Evolutionary conservation across 2,888 invertebrate species (phyloP), one percentile per base, ranked within the genome.

Genomic region (Bembecia ichneumoniformis): DNA sequence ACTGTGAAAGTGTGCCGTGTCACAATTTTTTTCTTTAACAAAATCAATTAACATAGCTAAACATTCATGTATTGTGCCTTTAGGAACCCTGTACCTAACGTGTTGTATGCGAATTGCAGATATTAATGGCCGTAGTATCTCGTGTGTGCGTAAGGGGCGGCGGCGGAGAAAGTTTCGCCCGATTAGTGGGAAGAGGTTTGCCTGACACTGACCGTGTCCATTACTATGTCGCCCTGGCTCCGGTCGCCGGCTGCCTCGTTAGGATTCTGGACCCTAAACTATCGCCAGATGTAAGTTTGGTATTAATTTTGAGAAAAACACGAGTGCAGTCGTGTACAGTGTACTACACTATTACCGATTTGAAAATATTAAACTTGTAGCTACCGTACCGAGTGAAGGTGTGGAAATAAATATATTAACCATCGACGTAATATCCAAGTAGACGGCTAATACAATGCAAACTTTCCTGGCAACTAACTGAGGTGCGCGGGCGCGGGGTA

Each of bases 111-210:
- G 14, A 44, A 16, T 14, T 28, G 10, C 63, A 92, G 92, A 82
- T 94, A n/a, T 81, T 94, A 46, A 93, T 94, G 79, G 95, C 95
- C 62, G 93, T 95, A 28, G 71, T 95, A 40, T 93, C 94, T 14
- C 84, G 95, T 13, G 91, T 94, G 3, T 93, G 94, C 51, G 91
- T 93, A 3, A 90, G 91, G n/a, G 90, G 77, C 1, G 84, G 84
- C 1, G 87, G 87, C 1, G 82, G 82, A 3, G 80, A 77, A 0
- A 80, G 81, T 0, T 87, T 86, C 62, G 64, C 75, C 0, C 68
- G 87, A 0, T 68, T 86, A 3, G 74, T 82, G 10, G 63, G 74
- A 1, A 60, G 87, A 2, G 83, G 87, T 0, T 60, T 87, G 1
- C 87, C 87, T 0, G 87, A 87, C 58, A 87, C 84, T 0, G 87